Percentiles rank a stretch among this genome's conserved stretches.
Evolutionary conservation across 2,113 vertebrate genomes (phyloP).

Genomic region (Sisor rabdophorus): DNA sequence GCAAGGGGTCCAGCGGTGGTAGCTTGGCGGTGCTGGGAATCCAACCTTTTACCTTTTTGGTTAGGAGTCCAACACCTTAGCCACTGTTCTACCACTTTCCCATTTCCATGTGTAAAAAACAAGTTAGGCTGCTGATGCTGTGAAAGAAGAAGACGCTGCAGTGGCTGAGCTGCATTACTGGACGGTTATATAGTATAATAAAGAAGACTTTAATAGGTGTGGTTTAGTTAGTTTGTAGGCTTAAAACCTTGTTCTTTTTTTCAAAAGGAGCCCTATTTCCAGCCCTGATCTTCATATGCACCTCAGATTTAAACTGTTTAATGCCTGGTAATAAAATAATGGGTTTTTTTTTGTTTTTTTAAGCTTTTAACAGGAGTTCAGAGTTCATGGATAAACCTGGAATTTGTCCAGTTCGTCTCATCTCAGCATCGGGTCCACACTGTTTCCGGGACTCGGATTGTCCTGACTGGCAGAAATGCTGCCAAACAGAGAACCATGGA

Average conservation of each 20-base stretch:
- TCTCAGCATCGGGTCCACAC: background rate
- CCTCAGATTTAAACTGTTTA: background rate
- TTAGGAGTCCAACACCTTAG: background rate
- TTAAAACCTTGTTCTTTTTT: too few relatives aligned
- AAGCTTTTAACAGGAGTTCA: constrained; percentile 71
- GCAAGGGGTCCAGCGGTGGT: too few relatives aligned
- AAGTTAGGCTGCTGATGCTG: background rate
- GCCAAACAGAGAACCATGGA: constrained; percentile 54
- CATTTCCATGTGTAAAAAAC: too few relatives aligned
- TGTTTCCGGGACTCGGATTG: constrained; percentile 81
- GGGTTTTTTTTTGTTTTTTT: background rate
- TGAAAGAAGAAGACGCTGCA: background rate
- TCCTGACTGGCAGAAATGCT: constrained; percentile 86
- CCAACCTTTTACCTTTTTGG: too few relatives aligned
- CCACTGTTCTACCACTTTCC: background rate
- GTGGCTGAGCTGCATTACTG: background rate
- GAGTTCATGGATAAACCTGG: constrained; percentile 79
- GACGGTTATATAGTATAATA: background rate
- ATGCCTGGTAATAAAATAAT: background rate
- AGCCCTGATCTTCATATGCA: background rate
- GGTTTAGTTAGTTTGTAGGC: background rate
- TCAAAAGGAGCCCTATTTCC: too few relatives aligned
- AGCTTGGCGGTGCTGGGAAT: too few relatives aligned
- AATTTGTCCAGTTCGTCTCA: constrained; percentile 66
- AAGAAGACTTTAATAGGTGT: background rate